Base-by-base conservation (phyloP, 2,888 invertebrate genomes). In the Eledona agricola region DNA sequence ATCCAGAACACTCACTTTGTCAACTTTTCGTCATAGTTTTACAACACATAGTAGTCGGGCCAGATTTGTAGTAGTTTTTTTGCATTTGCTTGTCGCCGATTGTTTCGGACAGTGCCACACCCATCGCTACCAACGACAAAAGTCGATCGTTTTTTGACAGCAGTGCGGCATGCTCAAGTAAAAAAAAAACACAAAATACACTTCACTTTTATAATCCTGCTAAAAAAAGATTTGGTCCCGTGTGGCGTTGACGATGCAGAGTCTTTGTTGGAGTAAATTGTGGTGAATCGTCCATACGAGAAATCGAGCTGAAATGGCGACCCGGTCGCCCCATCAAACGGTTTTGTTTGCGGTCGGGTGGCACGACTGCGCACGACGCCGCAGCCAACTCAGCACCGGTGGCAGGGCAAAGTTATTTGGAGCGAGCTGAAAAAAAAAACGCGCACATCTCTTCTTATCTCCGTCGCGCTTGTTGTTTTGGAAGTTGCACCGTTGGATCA, bases 151-250 rank as follows among this genome's bases (percentile, higher is more conserved):
- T 19, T 4, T 19, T 19, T 19, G 4, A 19, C 4, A 19, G 4
- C 4, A 23, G 11, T 55, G 46, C 38, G 43, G 51, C 46, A 57
- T 58, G 56, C 59, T 55, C 54, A 47, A 19, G 22, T 5, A 31
- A 31, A 31, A 13, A 13, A 45, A 23, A 50, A 62, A 62, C 62
- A 64, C 64, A 63, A 61, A 61, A 58, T 58, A 51, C 60, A 64
- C 63, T 64, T 63, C 64, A 64, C 64, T 64, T 19, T 19, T 19
- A 13, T 55, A 51, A 50, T 57, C 58, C 56, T 60, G 58, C n/a
- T n/a, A 54, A 58, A 60, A 57, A 32, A 49, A 43, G 31, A 28
- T 49, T 45, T 23, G 35, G 51, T 17, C 4, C 4, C 26, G 26
- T 9, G 23, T 23, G 23, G 12, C 11, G 45, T 7, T 15, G 13